phyloP scores from a whole-genome alignment of 2,888 invertebrate species.

The Amphimallon solstitiale region DNA sequence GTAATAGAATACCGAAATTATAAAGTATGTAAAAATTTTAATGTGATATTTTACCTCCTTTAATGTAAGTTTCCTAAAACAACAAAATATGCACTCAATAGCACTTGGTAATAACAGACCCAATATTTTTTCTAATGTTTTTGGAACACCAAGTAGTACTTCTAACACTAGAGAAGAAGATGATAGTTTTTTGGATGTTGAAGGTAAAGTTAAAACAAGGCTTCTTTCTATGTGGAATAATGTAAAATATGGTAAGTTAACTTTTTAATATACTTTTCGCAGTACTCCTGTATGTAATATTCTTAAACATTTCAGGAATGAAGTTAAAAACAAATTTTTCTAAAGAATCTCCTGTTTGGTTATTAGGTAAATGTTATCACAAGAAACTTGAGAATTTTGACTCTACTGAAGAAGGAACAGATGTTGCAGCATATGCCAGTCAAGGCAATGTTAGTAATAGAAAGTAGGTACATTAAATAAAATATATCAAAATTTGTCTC shows the following conservation, averaged over 20 bases:
- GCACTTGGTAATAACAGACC: constrained; percentile 49
- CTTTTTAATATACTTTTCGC: not conserved
- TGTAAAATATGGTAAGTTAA: constrained; percentile 79
- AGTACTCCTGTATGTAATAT: not conserved
- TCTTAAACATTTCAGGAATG: constrained; percentile 50
- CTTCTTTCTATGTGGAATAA: constrained; percentile 92
- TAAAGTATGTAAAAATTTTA: not conserved
- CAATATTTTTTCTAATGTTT: constrained; percentile 43
- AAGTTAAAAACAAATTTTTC: constrained; percentile 82
- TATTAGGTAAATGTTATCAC: constrained; percentile 85
- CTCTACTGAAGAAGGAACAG: constrained; percentile 69
- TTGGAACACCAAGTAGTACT: constrained; percentile 49
- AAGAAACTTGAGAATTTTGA: constrained; percentile 66
- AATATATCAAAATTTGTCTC: not conserved
- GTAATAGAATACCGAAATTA: not conserved
- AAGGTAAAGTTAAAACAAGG: constrained; percentile 83
- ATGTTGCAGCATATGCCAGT: constrained; percentile 70
- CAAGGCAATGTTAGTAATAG: constrained; percentile 62
- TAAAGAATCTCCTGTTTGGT: constrained; percentile 88
- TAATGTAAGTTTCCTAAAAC: not conserved
- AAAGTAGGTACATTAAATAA: not conserved
- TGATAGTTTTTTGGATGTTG: constrained; percentile 66
- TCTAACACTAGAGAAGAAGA: constrained; percentile 56
- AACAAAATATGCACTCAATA: constrained; percentile 31
- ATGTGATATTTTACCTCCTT: constrained; percentile 6